Base-by-base conservation (phyloP, 2,113 vertebrate species). In the Chaenogobius annularis region DNA sequence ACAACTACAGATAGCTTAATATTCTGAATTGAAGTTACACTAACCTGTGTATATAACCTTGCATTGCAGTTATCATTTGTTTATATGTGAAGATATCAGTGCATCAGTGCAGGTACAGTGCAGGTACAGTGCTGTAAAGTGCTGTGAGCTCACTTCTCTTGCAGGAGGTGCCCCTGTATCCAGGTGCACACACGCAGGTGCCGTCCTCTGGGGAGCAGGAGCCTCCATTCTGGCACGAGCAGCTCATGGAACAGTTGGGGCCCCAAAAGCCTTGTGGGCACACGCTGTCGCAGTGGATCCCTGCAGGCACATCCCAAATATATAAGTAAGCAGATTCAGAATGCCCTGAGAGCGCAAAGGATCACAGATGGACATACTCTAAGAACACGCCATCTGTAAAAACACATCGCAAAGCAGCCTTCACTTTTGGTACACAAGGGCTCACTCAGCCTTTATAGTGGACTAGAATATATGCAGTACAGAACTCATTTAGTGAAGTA, bases 121-220 rank as follows among this genome's bases (percentile, higher is more conserved):
- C 44, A 10, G 44, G 47, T 22, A 15, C 4, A 11, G 52, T 20
- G 19, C n/a, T 7, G 47, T 4, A 66, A 63, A 67, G 11, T 63
- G 23, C 63, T 17, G 62, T 17, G 70, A 19, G 66, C 96, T 96
- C 93, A 99, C 98, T 96, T 95, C 97, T 95, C 92, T 98, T 97
- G 93, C 98, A 99, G 79, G 96, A 85, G 48, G 96, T 95, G 77
- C 97, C 97, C 70, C 96, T 93, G 92, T 94, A 99, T 68, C 98
- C 98, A 0, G 97, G 96, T 6, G 97, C 95, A 12, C 98, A 99
- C 75, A 98, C 95, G 59, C 97, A 99, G 71, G 94, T 94, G 0
- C 98, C 98, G 0, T 99, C 97, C 88, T 98, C 95, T 0, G 97
- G 96, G 35, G 96, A 96, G 85, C 98, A 99, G 79, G 96, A 98